Percentiles rank a stretch among this genome's conserved stretches.
phyloP scores from a whole-genome alignment of 2,888 invertebrate genomes.

The Blastobasis adustella region DNA sequence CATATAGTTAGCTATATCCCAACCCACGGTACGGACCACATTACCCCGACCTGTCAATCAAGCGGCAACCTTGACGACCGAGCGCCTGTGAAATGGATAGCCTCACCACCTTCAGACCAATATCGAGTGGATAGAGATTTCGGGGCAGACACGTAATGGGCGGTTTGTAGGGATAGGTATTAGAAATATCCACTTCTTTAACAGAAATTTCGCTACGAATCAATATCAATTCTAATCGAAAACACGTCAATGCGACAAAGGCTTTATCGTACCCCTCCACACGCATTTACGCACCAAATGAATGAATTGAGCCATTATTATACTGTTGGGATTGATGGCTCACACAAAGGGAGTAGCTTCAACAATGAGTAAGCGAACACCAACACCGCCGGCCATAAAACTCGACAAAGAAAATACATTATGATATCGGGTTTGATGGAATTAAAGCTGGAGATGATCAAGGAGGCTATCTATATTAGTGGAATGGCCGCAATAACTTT shows the following conservation, averaged over 20 bases:
- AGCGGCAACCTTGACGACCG: constrained; percentile 44
- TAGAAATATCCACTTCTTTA: too few species aligned
- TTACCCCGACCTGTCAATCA: constrained; percentile 55
- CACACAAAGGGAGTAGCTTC: constrained; percentile 37
- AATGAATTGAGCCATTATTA: constrained; percentile 41
- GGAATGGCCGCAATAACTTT: too few species aligned
- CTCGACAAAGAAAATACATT: constrained; percentile 24
- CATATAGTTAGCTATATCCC: constrained; percentile 14
- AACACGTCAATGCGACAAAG: constrained; percentile 30
- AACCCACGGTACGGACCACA: constrained; percentile 20
- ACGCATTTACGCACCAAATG: constrained; percentile 27
- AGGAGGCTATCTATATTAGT: too few species aligned
- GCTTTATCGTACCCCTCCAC: constrained; percentile 25
- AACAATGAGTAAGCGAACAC: constrained; percentile 41
- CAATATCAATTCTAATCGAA: constrained; percentile 24
- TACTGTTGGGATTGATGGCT: constrained; percentile 34
- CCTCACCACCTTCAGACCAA: constrained; percentile 15
- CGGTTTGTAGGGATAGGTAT: too few species aligned
- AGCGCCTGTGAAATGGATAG: constrained; percentile 50
- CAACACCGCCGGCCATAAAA: constrained; percentile 30
- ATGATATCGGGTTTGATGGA: too few species aligned
- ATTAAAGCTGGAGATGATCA: too few species aligned
- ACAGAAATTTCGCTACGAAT: constrained; percentile 17
- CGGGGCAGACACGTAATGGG: neutral
- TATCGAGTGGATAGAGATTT: constrained; percentile 22